phyloP scores from a whole-genome alignment of 2,888 invertebrate species.

The Tenthredo mesomela region DNA sequence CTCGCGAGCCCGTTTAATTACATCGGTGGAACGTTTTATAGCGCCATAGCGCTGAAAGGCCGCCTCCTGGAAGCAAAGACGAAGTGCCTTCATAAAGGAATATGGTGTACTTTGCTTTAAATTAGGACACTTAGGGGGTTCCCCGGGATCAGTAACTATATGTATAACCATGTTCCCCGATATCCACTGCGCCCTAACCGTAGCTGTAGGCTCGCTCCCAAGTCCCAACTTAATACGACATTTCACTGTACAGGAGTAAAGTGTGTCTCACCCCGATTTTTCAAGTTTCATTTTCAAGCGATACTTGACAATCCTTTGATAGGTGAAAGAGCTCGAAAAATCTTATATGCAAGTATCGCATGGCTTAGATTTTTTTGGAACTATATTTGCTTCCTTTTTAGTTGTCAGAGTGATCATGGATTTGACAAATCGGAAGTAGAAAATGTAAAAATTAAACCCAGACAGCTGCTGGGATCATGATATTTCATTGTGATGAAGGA shows the following conservation, averaged over 20 bases:
- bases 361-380: not conserved
- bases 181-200: conserved; percentile 6
- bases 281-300: not conserved
- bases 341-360: not conserved
- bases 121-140: conserved; percentile 50
- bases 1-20: conserved; percentile 33
- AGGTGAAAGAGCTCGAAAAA: not conserved
- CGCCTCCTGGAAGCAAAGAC: conserved; percentile 42
- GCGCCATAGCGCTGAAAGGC: conserved; percentile 35
- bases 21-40: conserved; percentile 47
- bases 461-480: not conserved
- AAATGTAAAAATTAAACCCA: no score
- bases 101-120: conserved; percentile 48
- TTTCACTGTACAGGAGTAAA: not conserved
- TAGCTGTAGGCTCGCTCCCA: not conserved
- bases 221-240: conserved; percentile 22
- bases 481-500: not conserved
- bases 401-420: not conserved
- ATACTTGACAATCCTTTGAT: not conserved
- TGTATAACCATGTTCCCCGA: not conserved
- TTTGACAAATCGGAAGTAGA: not conserved
- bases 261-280: not conserved
- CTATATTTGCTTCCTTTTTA: no score
- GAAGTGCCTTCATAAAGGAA: conserved; percentile 50
- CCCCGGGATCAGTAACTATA: conserved; percentile 41